These are phyloP conservation scores for Darevskia mixta DNA, from an alignment of 2,797 vertebrate species.

Conservation along the genomic window DNA sequence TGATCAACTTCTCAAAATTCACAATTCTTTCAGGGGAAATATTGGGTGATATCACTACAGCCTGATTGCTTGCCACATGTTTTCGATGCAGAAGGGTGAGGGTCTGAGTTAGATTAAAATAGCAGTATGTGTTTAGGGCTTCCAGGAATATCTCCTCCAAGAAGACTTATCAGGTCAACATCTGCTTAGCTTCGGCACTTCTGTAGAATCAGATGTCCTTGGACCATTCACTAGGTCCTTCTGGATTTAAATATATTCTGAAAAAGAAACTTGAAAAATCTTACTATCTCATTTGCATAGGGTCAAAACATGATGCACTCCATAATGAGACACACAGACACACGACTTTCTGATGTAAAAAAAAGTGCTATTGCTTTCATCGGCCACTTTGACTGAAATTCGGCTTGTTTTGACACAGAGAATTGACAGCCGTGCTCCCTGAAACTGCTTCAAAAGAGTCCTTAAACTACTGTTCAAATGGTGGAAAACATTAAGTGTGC, in stretches of 20 bases:
- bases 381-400: background rate
- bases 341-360: background rate
- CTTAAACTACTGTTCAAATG: background rate
- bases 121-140: background rate
- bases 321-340: background rate
- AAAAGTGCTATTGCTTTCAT: background rate
- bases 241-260: background rate
- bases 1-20: background rate
- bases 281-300: background rate
- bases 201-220: background rate
- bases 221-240: background rate
- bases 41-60: background rate
- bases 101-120: background rate
- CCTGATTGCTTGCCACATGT: background rate
- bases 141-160: background rate
- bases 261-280: background rate
- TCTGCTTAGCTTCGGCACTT: background rate
- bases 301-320: background rate
- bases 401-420: background rate
- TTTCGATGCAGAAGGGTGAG: background rate
- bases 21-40: background rate
- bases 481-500: background rate
- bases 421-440: rapidly evolving
- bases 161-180: background rate
- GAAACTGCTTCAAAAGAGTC: background rate